Evolutionary conservation across 1,140 invertebrate genomes (phyloP), one percentile per base, ranked within the genome.

Genomic region (Sarcophaga bullata): DNA sequence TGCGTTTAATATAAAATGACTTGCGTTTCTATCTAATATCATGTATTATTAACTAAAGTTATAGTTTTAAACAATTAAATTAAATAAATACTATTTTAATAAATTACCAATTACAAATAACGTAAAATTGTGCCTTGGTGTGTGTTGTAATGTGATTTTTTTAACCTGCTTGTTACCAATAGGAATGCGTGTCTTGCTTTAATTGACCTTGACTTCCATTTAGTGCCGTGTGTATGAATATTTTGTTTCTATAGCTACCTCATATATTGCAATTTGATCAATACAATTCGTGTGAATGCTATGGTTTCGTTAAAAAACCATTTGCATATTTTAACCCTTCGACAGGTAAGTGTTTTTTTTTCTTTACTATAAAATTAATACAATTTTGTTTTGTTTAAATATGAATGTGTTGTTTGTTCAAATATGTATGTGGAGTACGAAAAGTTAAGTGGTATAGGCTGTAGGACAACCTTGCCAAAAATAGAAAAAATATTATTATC

Each of bases 71-170:
- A 5, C 10, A 73, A 73, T 73, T 52, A 52, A 50, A 46, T 17
- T 52, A 80, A 19, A 50, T 47, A 47, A 49, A 80, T 8, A 62
- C 76, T 47, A 80, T 58, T 80, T 80, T 47, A 62, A 62, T 48
- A 80, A 80, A 78, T 25, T 52, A 78, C 19, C 47, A 19, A 78
- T 50, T 7, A 50, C 52, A 72, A 72, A 19, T 19, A 72, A 72
- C 17, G 37, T 25, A 11, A 62, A 62, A 8, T 25, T 9, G 10
- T 37, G 25, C 4, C 1, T 37, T 37, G 25, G 4, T 37, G 25
- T 37, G 1, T 37, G 25, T 37, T 37, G 25, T 4, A 37, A 37
- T 37, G 25, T 37, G 25, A 37, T 37, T 37, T 37, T n/a, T 4
- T 37, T 37, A 37, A 37, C 25, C 25, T 4, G 25, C 25, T 37